These are phyloP conservation scores for Ancistrus triradiatus DNA, from an alignment of 2,113 vertebrate genomes.

Conservation along the genomic window DNA sequence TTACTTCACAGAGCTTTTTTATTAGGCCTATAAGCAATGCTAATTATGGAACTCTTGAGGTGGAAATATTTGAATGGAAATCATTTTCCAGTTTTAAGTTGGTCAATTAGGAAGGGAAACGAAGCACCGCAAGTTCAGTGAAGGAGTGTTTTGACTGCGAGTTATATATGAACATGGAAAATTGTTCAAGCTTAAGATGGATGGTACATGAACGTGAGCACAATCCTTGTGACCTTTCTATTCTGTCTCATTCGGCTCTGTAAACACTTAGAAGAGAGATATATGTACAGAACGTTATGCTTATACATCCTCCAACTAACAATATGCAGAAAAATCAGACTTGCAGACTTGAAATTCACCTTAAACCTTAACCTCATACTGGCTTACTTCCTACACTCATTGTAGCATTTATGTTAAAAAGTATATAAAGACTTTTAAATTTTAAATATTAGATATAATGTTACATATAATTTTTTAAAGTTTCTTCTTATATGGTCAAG, in stretches of 20 bases:
- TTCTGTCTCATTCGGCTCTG: slow-evolving; percentile 1
- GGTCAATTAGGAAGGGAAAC: slow-evolving; percentile 32
- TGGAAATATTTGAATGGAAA: slow-evolving; percentile 42
- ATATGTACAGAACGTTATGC: background rate
- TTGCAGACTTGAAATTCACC: no score
- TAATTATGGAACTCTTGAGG: slow-evolving; percentile 42
- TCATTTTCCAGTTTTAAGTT: slow-evolving; percentile 39
- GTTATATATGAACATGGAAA: slow-evolving; percentile 7
- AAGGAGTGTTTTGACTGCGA: slow-evolving; percentile 8
- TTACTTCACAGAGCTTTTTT: slow-evolving; percentile 29
- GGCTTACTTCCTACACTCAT: no score
- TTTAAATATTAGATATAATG: no score
- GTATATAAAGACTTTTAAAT: no score
- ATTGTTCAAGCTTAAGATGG: slow-evolving; percentile 5
- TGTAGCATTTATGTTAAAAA: no score
- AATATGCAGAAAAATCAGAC: no score
- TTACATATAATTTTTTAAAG: no score
- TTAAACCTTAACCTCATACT: no score
- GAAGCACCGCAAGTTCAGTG: slow-evolving; percentile 2
- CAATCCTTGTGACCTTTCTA: slow-evolving; percentile 20
- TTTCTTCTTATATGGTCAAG: no score
- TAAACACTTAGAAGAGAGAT: background rate
- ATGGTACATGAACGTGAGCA: background rate
- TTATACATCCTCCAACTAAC: background rate
- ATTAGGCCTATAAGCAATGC: slow-evolving; percentile 40